Percentiles rank a stretch among this genome's conserved stretches.
Evolutionary conservation across 2,888 invertebrate species (phyloP).

Genomic region (Athripsodes cinereus): DNA sequence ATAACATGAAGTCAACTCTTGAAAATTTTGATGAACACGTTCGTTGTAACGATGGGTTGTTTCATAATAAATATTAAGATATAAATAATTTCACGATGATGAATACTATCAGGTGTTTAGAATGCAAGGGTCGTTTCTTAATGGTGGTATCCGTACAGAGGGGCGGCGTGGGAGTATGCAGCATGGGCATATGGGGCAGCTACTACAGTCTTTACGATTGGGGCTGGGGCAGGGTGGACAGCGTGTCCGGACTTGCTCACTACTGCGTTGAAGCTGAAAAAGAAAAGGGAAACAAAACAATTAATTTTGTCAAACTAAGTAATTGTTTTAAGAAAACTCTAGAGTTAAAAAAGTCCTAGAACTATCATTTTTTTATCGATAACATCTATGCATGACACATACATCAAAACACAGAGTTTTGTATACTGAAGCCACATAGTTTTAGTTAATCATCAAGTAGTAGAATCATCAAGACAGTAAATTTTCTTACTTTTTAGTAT

Average conservation of each 20-base stretch:
- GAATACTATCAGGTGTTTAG: neutral
- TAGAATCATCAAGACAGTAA: too few relatives aligned
- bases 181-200: conserved; percentile 40
- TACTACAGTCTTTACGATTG: conserved; percentile 30
- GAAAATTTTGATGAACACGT: neutral
- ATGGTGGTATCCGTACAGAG: conserved; percentile 34
- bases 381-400: neutral
- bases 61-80: neutral
- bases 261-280: conserved; percentile 52
- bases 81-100: neutral
- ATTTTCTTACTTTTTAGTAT: too few relatives aligned
- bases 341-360: too few relatives aligned
- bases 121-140: neutral
- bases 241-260: conserved; percentile 53
- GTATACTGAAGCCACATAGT: too few relatives aligned
- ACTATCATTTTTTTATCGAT: too few relatives aligned
- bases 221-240: conserved; percentile 42
- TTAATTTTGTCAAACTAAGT: too few relatives aligned
- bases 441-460: too few relatives aligned
- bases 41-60: neutral
- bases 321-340: too few relatives aligned
- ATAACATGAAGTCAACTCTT: neutral
- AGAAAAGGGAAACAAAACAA: conserved; percentile 3
- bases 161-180: conserved; percentile 38
- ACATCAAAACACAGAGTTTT: too few relatives aligned